phyloP scores from a whole-genome alignment of 2,797 vertebrate genomes.

The Tauraco hartlaubi region DNA sequence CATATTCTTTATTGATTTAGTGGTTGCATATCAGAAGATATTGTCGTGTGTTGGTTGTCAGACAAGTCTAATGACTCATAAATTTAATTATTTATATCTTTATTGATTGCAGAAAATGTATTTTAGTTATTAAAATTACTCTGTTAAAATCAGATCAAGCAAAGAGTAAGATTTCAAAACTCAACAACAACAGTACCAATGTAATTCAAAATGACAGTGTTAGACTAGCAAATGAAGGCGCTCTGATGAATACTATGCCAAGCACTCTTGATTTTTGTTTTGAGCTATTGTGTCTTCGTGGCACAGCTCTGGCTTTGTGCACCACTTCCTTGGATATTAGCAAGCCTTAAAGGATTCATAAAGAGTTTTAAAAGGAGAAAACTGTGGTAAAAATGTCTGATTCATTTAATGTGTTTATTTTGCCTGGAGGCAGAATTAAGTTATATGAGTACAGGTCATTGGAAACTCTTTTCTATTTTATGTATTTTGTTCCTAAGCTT shows the following conservation, averaged over 20 bases:
- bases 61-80: not conserved
- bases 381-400: not conserved
- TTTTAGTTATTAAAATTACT: not conserved
- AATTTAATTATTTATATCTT: not conserved
- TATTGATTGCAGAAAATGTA: not conserved
- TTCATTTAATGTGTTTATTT: not conserved
- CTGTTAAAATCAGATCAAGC: not conserved
- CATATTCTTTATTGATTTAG: not conserved
- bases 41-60: rapidly evolving
- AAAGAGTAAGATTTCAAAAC: not conserved
- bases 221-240: not conserved
- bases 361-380: not conserved
- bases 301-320: not conserved
- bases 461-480: not conserved
- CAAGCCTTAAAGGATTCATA: not conserved
- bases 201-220: not conserved
- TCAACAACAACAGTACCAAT: not conserved
- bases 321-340: not conserved
- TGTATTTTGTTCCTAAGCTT: not conserved
- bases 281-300: not conserved
- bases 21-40: not conserved
- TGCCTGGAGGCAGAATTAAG: not conserved
- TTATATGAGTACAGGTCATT: not conserved
- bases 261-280: not conserved
- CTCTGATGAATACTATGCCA: not conserved